Conservation (phyloP, 2,113 vertebrate species). For the Eira barbara region DNA sequence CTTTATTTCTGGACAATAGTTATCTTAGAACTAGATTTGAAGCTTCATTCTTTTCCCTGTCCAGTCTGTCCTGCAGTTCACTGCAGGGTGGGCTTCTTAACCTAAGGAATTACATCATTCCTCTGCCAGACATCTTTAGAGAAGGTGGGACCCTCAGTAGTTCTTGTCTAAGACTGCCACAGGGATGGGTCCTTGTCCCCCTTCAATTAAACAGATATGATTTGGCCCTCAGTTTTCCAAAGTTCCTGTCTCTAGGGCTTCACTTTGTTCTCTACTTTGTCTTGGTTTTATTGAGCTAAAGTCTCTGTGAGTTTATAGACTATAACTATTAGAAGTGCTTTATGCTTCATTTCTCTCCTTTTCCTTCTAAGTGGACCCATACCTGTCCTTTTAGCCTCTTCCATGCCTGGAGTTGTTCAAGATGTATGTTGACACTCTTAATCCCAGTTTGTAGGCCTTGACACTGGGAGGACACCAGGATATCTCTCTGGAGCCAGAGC, state of each 20-base stretch:
- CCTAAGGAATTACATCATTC: neutral
- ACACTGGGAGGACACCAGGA: neutral
- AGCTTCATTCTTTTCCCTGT: neutral
- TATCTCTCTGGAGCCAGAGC: neutral
- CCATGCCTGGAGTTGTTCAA: neutral
- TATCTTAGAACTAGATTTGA: neutral
- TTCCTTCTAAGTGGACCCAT: neutral
- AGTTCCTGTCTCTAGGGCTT: neutral
- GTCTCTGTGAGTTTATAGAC: neutral
- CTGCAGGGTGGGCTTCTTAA: neutral
- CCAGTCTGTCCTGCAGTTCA: neutral
- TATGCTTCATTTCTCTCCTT: neutral
- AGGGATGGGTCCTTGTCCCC: neutral
- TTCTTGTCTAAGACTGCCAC: neutral
- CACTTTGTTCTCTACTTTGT: neutral
- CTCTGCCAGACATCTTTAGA: neutral
- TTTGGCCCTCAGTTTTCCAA: neutral
- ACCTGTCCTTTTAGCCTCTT: neutral
- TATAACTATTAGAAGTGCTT: neutral
- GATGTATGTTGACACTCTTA: neutral
- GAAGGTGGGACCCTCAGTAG: neutral
- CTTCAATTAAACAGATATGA: neutral
- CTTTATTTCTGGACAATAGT: neutral
- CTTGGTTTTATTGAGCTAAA: neutral
- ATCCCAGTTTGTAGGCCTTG: neutral